Evolutionary conservation across 2,797 vertebrate genomes (phyloP).

Genomic region (Poeciliopsis infans): DNA sequence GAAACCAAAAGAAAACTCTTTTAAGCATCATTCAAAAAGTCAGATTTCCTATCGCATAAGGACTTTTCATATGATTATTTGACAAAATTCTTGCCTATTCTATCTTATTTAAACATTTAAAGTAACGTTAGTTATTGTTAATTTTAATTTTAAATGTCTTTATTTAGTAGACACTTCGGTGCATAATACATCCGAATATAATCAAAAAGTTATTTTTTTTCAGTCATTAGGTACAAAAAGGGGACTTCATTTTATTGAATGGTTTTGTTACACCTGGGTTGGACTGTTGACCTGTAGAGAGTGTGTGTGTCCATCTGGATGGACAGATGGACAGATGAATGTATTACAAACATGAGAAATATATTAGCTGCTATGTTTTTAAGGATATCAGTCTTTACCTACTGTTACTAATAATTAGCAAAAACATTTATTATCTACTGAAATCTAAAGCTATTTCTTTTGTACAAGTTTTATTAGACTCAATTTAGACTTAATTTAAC

Average conservation of each 20-base stretch:
- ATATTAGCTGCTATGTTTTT: neutral
- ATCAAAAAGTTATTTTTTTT: neutral
- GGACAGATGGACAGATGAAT: neutral
- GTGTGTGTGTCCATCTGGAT: neutral
- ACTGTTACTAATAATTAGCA: neutral
- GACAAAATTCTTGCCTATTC: neutral
- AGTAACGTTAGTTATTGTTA: neutral
- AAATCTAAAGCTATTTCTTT: neutral
- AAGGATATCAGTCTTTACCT: neutral
- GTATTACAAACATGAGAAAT: neutral
- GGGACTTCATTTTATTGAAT: neutral
- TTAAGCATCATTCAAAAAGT: neutral
- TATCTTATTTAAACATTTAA: neutral
- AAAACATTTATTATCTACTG: neutral
- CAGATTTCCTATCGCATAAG: conserved; percentile 6
- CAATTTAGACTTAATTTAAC: neutral
- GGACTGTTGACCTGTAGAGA: neutral
- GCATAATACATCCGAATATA: neutral
- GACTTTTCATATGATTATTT: neutral
- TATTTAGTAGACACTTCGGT: neutral
- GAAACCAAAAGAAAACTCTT: conserved; percentile 5
- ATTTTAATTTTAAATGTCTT: neutral
- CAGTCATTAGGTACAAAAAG: neutral
- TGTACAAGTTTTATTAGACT: neutral
- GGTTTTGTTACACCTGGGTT: neutral